A percentile compares a stretch with the other conserved stretches of the same genome.
Evolutionary conservation across 2,888 invertebrate genomes (phyloP).

Genomic region (Drosophila engyochracea): DNA sequence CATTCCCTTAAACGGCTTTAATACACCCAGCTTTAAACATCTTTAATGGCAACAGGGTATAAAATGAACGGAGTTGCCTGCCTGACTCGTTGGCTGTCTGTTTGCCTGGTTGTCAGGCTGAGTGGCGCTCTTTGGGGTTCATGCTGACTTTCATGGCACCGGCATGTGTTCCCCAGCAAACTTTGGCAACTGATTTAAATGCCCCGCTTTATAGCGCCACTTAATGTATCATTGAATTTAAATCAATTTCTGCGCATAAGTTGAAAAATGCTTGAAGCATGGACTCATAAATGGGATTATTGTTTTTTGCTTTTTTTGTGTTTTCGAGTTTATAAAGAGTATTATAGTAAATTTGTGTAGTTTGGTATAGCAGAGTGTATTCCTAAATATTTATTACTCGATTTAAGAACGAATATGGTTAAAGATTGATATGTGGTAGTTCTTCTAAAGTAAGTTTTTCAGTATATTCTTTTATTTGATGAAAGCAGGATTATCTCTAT

Average conservation of each 20-base stretch:
- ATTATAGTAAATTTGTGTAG: background rate
- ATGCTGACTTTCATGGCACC: constrained; percentile 17
- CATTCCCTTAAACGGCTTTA: background rate
- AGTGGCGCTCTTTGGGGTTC: constrained; percentile 40
- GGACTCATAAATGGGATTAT: constrained; percentile 9
- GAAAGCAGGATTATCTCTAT: accelerated
- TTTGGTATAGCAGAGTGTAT: background rate
- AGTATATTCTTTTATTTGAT: background rate
- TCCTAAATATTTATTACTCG: background rate
- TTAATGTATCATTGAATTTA: constrained; percentile 74
- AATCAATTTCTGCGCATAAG: constrained; percentile 47
- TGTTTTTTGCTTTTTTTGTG: background rate
- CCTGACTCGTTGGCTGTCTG: constrained; percentile 31
- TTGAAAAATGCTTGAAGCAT: constrained; percentile 6
- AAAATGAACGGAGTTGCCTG: background rate
- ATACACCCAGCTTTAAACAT: background rate
- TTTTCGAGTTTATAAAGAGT: background rate
- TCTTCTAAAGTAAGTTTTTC: background rate
- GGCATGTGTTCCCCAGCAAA: constrained; percentile 39
- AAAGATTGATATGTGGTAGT: background rate
- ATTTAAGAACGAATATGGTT: background rate
- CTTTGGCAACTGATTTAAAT: constrained; percentile 72
- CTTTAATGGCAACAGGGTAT: constrained; percentile 10
- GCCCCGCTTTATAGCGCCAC: constrained; percentile 71
- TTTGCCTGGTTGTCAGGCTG: constrained; percentile 17